A percentile compares a stretch with the other conserved stretches of the same genome.
Conservation (phyloP, 2,113 vertebrate genomes). For the Thalassarche chlororhynchos region DNA sequence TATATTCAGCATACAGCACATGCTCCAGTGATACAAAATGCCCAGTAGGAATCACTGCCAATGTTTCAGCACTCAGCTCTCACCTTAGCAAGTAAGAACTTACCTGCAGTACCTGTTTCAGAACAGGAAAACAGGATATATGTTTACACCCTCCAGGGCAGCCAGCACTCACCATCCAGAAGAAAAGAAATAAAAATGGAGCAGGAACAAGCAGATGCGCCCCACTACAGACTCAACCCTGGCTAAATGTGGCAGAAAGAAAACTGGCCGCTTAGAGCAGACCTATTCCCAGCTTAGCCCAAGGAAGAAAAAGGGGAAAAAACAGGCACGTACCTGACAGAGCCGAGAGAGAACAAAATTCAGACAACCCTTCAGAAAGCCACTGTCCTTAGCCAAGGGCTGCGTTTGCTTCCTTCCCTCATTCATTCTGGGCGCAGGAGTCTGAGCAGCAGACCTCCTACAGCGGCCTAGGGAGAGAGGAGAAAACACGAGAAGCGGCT, state of each 20-base stretch:
- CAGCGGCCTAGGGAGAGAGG: background rate
- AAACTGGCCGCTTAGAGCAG: background rate
- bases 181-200: background rate
- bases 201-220: background rate
- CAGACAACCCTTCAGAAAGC: background rate
- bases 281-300: background rate
- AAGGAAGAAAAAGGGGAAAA: background rate
- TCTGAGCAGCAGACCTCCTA: background rate
- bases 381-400: background rate
- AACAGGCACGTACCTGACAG: background rate
- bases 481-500: background rate
- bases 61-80: accelerated
- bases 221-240: background rate
- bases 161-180: background rate
- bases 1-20: accelerated
- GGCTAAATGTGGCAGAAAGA: background rate
- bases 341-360: background rate
- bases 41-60: background rate
- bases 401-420: background rate
- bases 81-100: background rate
- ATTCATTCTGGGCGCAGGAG: background rate
- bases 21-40: background rate
- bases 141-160: background rate
- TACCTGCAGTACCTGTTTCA: background rate
- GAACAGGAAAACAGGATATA: background rate